phyloP scores from a whole-genome alignment of 2,113 vertebrate genomes.

The Xiphias gladius region DNA sequence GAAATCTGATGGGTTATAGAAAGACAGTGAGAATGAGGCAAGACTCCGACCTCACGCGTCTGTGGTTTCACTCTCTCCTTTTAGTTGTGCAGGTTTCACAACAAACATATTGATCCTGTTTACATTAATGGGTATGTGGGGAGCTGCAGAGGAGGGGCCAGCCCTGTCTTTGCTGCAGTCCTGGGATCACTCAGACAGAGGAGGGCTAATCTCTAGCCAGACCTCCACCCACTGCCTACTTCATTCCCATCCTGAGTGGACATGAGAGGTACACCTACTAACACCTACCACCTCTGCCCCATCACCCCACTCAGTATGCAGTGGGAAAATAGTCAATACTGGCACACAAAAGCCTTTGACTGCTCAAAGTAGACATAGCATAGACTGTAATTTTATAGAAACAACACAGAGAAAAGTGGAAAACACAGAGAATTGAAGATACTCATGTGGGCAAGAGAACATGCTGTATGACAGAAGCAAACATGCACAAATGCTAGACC shows the following conservation, averaged over 20 bases:
- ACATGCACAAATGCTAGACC: background rate
- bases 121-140: slow-evolving; percentile 74
- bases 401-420: background rate
- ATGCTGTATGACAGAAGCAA: background rate
- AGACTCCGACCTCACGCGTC: slow-evolving; percentile 40
- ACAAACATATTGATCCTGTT: slow-evolving; percentile 84
- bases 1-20: slow-evolving; percentile 17
- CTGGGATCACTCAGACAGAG: slow-evolving; percentile 63
- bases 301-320: slow-evolving; percentile 75
- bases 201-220: slow-evolving; percentile 72
- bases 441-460: background rate
- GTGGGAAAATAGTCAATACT: slow-evolving; percentile 84
- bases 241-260: slow-evolving; percentile 65
- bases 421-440: background rate
- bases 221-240: slow-evolving; percentile 71
- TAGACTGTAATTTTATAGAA: background rate
- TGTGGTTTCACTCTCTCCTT: slow-evolving; percentile 53
- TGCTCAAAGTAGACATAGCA: slow-evolving; percentile 5
- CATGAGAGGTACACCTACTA: slow-evolving; percentile 66
- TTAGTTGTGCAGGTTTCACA: slow-evolving; percentile 67
- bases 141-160: slow-evolving; percentile 69
- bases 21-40: slow-evolving; percentile 41
- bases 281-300: slow-evolving; percentile 84
- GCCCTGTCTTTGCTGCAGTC: slow-evolving; percentile 73
- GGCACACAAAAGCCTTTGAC: background rate